Evolutionary conservation across 2,113 vertebrate genomes (phyloP).

Genomic region (Monarcha castaneiventris): DNA sequence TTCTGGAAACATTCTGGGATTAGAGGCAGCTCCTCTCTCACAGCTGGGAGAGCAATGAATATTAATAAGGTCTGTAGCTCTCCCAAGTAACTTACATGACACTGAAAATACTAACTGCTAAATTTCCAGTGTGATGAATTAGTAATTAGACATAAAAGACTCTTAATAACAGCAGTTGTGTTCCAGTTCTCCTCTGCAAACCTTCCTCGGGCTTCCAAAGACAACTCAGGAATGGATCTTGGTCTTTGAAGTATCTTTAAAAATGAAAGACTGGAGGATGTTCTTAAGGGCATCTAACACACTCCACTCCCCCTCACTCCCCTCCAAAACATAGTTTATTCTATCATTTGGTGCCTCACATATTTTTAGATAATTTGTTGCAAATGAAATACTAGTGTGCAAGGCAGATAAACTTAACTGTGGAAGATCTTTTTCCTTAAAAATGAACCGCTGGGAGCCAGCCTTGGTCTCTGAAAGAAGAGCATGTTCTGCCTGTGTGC

Average conservation of each 20-base stretch:
- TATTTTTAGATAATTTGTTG: background rate
- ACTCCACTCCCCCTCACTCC: background rate
- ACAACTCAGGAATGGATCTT: background rate
- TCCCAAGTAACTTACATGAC: slow-evolving; percentile 3
- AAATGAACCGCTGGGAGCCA: background rate
- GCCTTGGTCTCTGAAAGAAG: background rate
- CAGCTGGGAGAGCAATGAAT: slow-evolving; percentile 2
- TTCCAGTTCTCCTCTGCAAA: slow-evolving; percentile 26
- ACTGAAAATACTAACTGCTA: slow-evolving; percentile 45
- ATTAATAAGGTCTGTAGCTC: slow-evolving; percentile 4
- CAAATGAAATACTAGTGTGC: background rate
- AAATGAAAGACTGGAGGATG: background rate
- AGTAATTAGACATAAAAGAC: slow-evolving; percentile 38
- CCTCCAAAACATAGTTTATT: background rate
- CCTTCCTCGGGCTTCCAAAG: background rate
- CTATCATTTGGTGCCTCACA: background rate
- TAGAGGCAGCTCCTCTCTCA: background rate
- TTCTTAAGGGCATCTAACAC: background rate
- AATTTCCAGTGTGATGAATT: slow-evolving; percentile 28
- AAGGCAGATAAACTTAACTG: background rate
- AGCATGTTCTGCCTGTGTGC: background rate
- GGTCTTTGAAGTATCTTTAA: background rate
- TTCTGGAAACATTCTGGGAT: background rate
- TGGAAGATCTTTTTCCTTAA: background rate
- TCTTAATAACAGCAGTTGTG: slow-evolving; percentile 35